phyloP scores from a whole-genome alignment of 2,797 vertebrate species.

The Enteromius unitaeniatus region DNA sequence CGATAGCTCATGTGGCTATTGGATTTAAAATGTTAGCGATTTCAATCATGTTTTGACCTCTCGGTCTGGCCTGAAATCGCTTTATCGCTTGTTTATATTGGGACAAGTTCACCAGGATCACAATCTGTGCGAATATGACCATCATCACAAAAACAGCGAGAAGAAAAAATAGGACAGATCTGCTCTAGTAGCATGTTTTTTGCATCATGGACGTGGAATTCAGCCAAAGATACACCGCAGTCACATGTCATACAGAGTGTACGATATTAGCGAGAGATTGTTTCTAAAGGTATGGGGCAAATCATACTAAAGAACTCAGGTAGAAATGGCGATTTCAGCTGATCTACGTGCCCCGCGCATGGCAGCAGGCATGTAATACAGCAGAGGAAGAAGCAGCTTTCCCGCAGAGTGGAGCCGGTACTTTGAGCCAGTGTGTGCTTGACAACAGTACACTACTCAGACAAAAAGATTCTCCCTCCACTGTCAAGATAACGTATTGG shows the following conservation, averaged over 20 bases:
- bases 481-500: conserved; percentile 76
- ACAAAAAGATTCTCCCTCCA: conserved; percentile 72
- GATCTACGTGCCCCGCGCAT: background rate
- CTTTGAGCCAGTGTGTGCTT: conserved; percentile 63
- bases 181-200: background rate
- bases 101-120: background rate
- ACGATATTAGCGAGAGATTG: conserved; percentile 6
- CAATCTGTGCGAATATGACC: conserved; percentile 15
- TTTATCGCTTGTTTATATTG: background rate
- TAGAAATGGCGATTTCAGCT: conserved; percentile 21
- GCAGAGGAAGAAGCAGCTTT: conserved; percentile 43
- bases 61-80: conserved; percentile 26
- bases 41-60: conserved; percentile 34
- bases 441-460: conserved; percentile 62
- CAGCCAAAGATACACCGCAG: background rate
- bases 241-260: background rate
- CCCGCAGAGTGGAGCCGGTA: conserved; percentile 52
- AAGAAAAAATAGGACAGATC: background rate
- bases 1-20: conserved; percentile 60
- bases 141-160: background rate
- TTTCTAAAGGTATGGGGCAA: conserved; percentile 13
- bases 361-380: conserved; percentile 15
- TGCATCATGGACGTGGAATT: background rate
- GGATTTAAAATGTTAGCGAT: conserved; percentile 64
- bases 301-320: conserved; percentile 6